These are phyloP conservation scores for Drosophila niveifrons DNA, from an alignment of 2,888 invertebrate species.

Conservation along the genomic window DNA sequence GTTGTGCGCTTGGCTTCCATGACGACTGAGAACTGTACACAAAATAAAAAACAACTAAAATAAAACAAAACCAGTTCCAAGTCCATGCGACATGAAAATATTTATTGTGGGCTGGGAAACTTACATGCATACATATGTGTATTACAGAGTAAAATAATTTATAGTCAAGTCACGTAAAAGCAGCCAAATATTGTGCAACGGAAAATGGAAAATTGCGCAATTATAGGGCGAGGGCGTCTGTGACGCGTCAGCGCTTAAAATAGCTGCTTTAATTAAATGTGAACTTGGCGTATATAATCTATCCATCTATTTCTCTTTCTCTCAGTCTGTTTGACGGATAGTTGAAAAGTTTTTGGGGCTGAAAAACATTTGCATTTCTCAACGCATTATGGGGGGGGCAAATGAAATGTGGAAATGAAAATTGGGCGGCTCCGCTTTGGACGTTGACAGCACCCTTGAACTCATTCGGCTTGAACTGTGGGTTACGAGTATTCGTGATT, in stretches of 20 bases:
- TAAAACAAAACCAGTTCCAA: constrained; percentile 26
- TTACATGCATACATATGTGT: neutral
- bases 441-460: constrained; percentile 65
- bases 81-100: neutral
- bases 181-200: constrained; percentile 43
- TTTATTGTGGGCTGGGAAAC: constrained; percentile 20
- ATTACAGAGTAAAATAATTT: constrained; percentile 24
- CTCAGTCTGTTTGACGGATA: constrained; percentile 4
- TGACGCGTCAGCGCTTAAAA: constrained; percentile 49
- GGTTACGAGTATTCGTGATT: constrained; percentile 8
- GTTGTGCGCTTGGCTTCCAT: constrained; percentile 28
- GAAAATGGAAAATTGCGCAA: constrained; percentile 67
- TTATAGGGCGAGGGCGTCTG: constrained; percentile 28
- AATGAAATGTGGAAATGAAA: constrained; percentile 18
- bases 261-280: constrained; percentile 68
- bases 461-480: constrained; percentile 46
- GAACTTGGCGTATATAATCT: constrained; percentile 60
- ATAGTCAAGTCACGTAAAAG: constrained; percentile 46
- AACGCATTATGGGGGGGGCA: constrained; percentile 43
- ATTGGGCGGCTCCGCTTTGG: constrained; percentile 27
- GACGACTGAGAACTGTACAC: constrained; percentile 37
- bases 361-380: constrained; percentile 41
- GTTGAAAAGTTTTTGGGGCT: constrained; percentile 43
- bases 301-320: neutral
- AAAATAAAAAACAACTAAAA: too few relatives aligned